Base-by-base conservation (phyloP, 2,888 invertebrate species). In the Glaucopsyche alexis region DNA sequence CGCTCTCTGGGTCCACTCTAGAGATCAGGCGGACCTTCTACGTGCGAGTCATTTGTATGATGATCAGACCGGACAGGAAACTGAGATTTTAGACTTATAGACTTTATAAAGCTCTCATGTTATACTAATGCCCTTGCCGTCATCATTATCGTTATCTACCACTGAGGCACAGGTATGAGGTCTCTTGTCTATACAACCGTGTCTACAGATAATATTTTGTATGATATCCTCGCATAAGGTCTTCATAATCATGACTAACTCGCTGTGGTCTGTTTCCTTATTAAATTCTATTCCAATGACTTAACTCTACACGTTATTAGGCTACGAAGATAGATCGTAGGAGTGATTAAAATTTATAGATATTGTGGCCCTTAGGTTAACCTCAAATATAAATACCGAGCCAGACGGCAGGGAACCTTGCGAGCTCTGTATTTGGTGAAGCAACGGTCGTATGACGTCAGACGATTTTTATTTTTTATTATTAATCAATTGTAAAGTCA, bases 1-100 rank as follows among this genome's bases (percentile, higher is more conserved):
- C 77, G 79, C 81, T 81, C 81, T 82, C 81, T 78, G 80, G 74
- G 76, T 76, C 75, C 45, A 45, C 69, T 29, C 69, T 69, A 69
- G 69, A 69, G 69, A 69, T 69, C 69, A 13, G 69, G 49, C 29
- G 11, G 64, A 65, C 64, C 13, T 42, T 42, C 42, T 29, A 60
- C 60, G 60, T 60, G 60, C 60, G 60, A 13, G 29, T 38, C 29
- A 60, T 47, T 42, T 55, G 55, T 55, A 9, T 16, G 55, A 19
- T 9, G 29, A 60, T 60, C 55, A 55, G 55, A 29, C 7, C 14
- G 14, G 8, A 8, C 16, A 55, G 55, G 9, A 16, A 52, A 52
- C n/a, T 42, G 42, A 42, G 6, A 4, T 42, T 42, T 29, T 29
- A n/a, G n/a, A n/a, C 40, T 42, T 42, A 42, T 7, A 42, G 42